Base-by-base conservation (phyloP, 2,888 invertebrate species). In the Germaria angustata region DNA sequence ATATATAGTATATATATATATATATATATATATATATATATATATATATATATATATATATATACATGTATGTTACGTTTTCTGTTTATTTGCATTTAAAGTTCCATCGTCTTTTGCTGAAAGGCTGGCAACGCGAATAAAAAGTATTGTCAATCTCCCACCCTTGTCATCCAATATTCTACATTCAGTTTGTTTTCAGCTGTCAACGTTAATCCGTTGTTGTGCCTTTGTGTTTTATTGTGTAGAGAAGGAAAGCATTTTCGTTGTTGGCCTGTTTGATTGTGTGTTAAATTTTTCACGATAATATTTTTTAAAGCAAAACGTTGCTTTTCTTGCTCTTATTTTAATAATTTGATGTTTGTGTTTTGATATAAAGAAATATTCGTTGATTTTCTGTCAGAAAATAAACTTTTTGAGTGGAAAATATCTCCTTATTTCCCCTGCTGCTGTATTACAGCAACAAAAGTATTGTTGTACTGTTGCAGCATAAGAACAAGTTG, bases 101-200 rank as follows among this genome's bases (percentile, higher is more conserved):
- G n/a, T n/a, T n/a, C n/a, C n/a, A n/a, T n/a, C n/a, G n/a, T n/a
- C n/a, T n/a, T n/a, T n/a, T n/a, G n/a, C 28, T 28, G 3, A 36
- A 17, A n/a, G 2, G 13, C 4, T 77, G 76, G 59, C 59, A 77
- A 34, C 59, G 32, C 59, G 41, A 0, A 32, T 22, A 0, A 24
- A 7, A 57, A 1, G 5, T 22, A 5, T 39, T 71, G 46, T n/a
- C 46, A 17, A 41, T 15, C 53, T 22, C 17, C 51, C 51, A 51
- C 61, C 17, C 20, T 53, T 65, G 61, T 24, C 44, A 78, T 22
- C 41, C 24, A 53, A 41, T 51, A 4, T 4, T 22, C 53, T 55
- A 11, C 53, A 53, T 28, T 55, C 46, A 81, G 81, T 81, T 55
- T 71, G 53, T 44, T 51, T 81, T 77, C 41, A 77, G 53, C 59